Conservation (phyloP, 2,113 vertebrate genomes). For the Rhinoptilus africanus region DNA sequence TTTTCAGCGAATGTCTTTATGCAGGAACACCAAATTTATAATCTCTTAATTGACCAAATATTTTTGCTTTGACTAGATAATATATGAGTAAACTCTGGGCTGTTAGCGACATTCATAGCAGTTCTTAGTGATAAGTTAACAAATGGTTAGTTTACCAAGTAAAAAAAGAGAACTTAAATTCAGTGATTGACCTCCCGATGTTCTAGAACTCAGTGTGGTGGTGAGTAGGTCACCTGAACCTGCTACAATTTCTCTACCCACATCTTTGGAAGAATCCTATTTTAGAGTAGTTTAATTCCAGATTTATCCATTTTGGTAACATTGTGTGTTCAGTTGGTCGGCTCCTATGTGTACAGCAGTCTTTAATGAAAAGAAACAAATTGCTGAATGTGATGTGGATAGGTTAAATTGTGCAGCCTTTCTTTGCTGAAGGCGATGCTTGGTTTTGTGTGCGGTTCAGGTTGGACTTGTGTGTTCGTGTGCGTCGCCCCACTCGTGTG, state of each 20-base stretch:
- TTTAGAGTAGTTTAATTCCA: not conserved
- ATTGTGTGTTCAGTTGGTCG: not conserved
- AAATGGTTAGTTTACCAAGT: not conserved
- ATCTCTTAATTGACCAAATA: not conserved
- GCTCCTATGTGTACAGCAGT: not conserved
- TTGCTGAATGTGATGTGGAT: not conserved
- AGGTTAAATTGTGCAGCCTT: too few species aligned
- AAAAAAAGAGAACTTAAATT: not conserved
- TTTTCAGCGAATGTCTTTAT: not conserved
- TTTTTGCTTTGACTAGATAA: not conserved
- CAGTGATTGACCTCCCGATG: not conserved
- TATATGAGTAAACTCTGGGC: not conserved
- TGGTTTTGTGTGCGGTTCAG: not conserved
- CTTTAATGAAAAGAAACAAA: not conserved
- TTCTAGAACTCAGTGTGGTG: not conserved
- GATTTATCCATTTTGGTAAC: not conserved
- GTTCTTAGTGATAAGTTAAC: not conserved
- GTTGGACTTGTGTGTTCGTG: not conserved
- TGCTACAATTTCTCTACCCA: not conserved
- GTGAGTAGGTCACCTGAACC: not conserved
- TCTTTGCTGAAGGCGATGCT: not conserved
- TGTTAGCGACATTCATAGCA: not conserved
- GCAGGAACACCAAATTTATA: not conserved
- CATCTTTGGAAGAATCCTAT: not conserved
- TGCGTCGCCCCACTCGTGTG: fast-evolving